Evolutionary conservation across 2,888 invertebrate genomes (phyloP).

Genomic region (Ernsta delagoae): DNA sequence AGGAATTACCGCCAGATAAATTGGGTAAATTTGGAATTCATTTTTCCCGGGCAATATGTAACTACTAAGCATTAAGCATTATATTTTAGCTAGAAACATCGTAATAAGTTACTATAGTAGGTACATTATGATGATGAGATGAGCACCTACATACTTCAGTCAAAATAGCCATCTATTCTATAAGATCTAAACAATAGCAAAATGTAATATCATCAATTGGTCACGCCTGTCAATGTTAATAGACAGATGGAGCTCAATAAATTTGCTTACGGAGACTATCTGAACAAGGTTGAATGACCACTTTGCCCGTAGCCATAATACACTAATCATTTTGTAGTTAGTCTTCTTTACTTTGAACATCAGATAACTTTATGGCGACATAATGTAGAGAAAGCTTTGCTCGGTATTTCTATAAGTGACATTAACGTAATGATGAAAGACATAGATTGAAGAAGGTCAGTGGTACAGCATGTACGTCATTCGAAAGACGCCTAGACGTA

Average conservation of each 20-base stretch:
- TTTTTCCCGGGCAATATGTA: not conserved
- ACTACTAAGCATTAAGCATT: no score
- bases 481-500: not conserved
- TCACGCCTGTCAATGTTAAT: slow-evolving; percentile 11
- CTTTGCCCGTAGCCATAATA: not conserved
- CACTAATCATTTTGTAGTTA: not conserved
- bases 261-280: slow-evolving; percentile 1
- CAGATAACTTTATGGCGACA: not conserved
- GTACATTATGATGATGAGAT: no score
- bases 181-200: slow-evolving; percentile 10
- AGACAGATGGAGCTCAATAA: slow-evolving; percentile 12
- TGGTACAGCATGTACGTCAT: not conserved
- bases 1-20: not conserved
- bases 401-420: not conserved
- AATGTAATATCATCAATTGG: slow-evolving; percentile 25
- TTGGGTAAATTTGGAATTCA: not conserved
- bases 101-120: no score
- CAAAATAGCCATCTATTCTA: not conserved
- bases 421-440: not conserved
- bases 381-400: slow-evolving; percentile 1
- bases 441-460: not conserved
- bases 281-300: slow-evolving; percentile 8
- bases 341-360: not conserved
- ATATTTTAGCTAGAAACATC: no score
- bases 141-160: no score